A percentile compares a stretch with the other conserved stretches of the same genome.
phyloP scores from a whole-genome alignment of 2,888 invertebrate species.

The Lasius fuliginosus region DNA sequence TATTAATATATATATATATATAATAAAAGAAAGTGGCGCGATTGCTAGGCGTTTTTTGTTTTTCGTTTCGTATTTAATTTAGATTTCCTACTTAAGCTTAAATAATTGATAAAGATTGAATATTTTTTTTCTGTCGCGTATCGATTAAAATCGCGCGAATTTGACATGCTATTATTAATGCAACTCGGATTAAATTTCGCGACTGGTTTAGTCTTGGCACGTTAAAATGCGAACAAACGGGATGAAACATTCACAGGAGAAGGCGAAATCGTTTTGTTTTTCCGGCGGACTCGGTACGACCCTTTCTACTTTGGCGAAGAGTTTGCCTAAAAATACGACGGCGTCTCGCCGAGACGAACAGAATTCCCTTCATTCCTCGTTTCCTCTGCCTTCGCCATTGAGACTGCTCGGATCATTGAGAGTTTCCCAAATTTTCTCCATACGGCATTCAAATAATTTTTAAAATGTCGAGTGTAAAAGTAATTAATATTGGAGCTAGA shows the following conservation, averaged over 20 bases:
- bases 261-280: conserved; percentile 44
- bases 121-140: background rate
- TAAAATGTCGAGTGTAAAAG: background rate
- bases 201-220: background rate
- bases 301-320: conserved; percentile 44
- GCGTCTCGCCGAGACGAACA: conserved; percentile 15
- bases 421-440: background rate
- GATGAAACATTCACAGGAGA: conserved; percentile 17
- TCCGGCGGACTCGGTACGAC: conserved; percentile 15
- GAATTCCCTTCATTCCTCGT: conserved; percentile 32
- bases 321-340: conserved; percentile 51
- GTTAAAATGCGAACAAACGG: conserved; percentile 14
- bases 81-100: background rate
- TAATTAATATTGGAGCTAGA: background rate
- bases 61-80: background rate
- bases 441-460: conserved; percentile 7
- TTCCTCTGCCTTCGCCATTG: background rate
- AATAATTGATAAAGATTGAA: background rate
- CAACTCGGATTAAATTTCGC: background rate
- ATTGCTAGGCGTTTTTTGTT: background rate
- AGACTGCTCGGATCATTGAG: background rate
- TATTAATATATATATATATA: no score
- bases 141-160: background rate
- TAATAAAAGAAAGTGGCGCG: background rate
- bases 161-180: background rate